Conservation (phyloP, 2,113 vertebrate species). For the Hypomesus transpacificus region DNA sequence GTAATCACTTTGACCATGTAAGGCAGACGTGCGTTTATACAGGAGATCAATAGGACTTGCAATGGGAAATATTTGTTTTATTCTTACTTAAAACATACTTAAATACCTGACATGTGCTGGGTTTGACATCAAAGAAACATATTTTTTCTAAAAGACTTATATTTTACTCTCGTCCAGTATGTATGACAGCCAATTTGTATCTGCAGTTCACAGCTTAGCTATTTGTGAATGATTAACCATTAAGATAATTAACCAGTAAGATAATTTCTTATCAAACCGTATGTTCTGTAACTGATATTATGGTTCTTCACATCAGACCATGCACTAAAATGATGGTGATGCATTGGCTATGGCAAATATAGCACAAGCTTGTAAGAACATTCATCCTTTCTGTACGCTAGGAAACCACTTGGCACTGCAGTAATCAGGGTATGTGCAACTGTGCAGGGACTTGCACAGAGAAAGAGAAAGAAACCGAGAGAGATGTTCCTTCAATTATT, state of each 20-base stretch:
- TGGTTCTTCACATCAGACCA: constrained; percentile 53
- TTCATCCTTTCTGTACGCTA: neutral
- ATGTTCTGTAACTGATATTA: constrained; percentile 62
- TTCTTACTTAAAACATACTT: too few species aligned
- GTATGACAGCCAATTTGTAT: constrained; percentile 58
- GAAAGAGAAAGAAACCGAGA: neutral
- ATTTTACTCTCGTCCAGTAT: constrained; percentile 51
- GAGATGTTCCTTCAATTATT: constrained; percentile 56
- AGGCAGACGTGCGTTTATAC: too few species aligned
- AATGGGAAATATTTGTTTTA: too few species aligned
- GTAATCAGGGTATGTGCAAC: constrained; percentile 27
- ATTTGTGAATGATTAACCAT: constrained; percentile 67
- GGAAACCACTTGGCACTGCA: constrained; percentile 19
- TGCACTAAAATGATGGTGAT: constrained; percentile 51
- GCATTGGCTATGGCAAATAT: constrained; percentile 50
- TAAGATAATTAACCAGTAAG: too few species aligned
- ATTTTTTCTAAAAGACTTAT: constrained; percentile 54
- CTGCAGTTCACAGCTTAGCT: constrained; percentile 65
- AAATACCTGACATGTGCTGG: neutral
- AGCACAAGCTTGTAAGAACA: constrained; percentile 24
- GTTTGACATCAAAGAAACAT: constrained; percentile 39
- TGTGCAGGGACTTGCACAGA: constrained; percentile 29
- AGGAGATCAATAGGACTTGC: too few species aligned
- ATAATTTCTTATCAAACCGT: constrained; percentile 68
- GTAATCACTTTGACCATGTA: too few species aligned